Evolutionary conservation across 1,140 invertebrate genomes (phyloP).

Genomic region (Atta texana): DNA sequence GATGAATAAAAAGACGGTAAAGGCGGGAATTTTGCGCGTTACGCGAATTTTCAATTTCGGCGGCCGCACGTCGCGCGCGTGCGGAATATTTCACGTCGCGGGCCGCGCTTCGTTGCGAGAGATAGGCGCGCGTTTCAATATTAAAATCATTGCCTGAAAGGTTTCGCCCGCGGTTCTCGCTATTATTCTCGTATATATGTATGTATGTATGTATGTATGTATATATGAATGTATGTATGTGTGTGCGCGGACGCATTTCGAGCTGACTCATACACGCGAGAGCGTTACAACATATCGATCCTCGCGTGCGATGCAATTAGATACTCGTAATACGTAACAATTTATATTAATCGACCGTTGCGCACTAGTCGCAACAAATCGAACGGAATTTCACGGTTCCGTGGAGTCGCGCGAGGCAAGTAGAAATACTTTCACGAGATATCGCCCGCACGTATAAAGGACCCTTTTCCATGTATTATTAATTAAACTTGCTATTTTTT

Average conservation of each 20-base stretch:
- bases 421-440: conserved; percentile 70
- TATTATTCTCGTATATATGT: not conserved
- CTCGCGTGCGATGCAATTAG: conserved; percentile 72
- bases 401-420: conserved; percentile 49
- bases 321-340: conserved; percentile 73
- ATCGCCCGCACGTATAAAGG: conserved; percentile 19
- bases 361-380: conserved; percentile 72
- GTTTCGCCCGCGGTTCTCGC: conserved; percentile 11
- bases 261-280: conserved; percentile 66
- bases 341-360: conserved; percentile 76
- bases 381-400: conserved; percentile 74
- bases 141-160: conserved; percentile 55
- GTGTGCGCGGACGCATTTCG: not conserved
- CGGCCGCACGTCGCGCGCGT: conserved; percentile 1
- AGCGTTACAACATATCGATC: conserved; percentile 66
- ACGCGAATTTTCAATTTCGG: conserved; percentile 30
- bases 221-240: not conserved
- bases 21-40: not conserved
- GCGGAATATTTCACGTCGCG: conserved; percentile 50
- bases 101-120: conserved; percentile 12
- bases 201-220: not conserved
- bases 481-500: conserved; percentile 69
- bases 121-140: conserved; percentile 43
- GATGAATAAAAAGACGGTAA: not conserved
- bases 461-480: conserved; percentile 55